phyloP scores from a whole-genome alignment of 2,888 invertebrate genomes.

The Apotomis capreana region DNA sequence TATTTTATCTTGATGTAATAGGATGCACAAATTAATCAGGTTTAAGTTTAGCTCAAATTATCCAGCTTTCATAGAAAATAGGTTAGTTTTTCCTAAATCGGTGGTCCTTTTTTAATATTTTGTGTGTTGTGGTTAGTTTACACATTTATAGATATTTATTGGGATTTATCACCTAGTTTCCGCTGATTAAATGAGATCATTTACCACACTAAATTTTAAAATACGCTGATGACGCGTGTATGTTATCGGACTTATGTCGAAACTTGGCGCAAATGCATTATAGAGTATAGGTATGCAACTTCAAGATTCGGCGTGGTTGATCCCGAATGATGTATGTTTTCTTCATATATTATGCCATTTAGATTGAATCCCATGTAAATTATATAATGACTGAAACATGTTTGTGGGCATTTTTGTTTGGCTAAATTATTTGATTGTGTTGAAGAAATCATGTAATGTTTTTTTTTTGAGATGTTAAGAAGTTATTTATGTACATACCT shows the following conservation, averaged over 20 bases:
- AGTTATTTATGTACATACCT: constrained; percentile 41
- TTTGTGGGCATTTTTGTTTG: constrained; percentile 16
- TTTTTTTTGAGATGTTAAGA: constrained; percentile 43
- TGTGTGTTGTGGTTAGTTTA: not conserved
- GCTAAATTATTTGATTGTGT: constrained; percentile 6
- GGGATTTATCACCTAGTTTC: not conserved
- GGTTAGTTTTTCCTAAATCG: not conserved
- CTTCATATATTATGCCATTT: not conserved
- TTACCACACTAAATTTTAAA: no score
- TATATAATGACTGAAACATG: not conserved
- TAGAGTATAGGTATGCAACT: no score
- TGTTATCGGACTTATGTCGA: no score
- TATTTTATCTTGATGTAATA: no score
- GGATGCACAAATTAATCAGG: not conserved
- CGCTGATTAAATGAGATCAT: no score
- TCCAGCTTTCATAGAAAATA: not conserved
- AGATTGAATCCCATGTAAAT: not conserved
- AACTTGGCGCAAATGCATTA: no score
- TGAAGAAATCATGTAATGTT: constrained; percentile 32
- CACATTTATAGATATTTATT: not conserved
- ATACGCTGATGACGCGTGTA: no score
- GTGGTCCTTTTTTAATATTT: not conserved
- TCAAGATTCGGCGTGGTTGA: no score
- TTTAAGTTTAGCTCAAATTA: not conserved
- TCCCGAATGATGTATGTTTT: no score